These are phyloP conservation scores for Oegoconia quadripuncta DNA, from an alignment of 2,888 invertebrate genomes.

Conservation along the genomic window DNA sequence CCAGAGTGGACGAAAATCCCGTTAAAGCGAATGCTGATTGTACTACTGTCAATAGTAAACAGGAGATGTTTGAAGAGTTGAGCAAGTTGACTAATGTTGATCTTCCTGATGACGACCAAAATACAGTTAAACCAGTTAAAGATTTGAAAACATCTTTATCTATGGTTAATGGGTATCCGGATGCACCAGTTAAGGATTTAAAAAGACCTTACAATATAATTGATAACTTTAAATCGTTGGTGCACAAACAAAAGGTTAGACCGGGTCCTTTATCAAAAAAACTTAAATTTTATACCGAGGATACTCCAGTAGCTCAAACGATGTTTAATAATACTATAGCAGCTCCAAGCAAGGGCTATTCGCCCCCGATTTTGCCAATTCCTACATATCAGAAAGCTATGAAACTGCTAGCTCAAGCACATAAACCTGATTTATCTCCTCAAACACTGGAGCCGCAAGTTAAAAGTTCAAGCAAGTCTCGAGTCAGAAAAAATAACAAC, in stretches of 20 bases:
- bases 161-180: constrained; percentile 4
- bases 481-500: no score
- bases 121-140: background rate
- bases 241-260: background rate
- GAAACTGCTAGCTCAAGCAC: constrained; percentile 17
- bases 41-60: constrained; percentile 13
- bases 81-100: constrained; percentile 16
- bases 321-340: background rate
- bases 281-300: background rate
- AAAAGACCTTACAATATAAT: no score
- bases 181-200: no score
- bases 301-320: background rate
- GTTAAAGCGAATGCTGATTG: background rate
- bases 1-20: background rate
- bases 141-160: background rate
- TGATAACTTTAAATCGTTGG: no score
- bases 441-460: no score
- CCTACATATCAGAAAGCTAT: constrained; percentile 37
- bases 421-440: background rate
- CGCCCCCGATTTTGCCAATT: constrained; percentile 54
- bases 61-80: constrained; percentile 29
- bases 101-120: background rate
- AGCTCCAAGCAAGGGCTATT: constrained; percentile 31
- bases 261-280: constrained; percentile 6
- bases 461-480: no score